Percentiles rank a stretch among this genome's conserved stretches.
Evolutionary conservation across 1,140 invertebrate genomes (phyloP).

Genomic region (Anadara kagoshimensis): DNA sequence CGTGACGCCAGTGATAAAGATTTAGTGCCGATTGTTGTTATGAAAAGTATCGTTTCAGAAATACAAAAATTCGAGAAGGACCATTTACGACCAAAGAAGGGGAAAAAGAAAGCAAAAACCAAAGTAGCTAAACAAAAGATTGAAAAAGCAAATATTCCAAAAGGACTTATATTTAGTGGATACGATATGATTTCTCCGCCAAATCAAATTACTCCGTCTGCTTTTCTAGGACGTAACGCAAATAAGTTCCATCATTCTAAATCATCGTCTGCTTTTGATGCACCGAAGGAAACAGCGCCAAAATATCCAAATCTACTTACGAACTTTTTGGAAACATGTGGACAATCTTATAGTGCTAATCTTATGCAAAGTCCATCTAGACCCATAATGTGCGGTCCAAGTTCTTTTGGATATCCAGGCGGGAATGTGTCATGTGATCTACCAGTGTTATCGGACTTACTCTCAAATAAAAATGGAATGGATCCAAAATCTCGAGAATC

Average conservation of each 20-base stretch:
- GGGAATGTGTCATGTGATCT: slow-evolving; percentile 32
- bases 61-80: slow-evolving; percentile 63
- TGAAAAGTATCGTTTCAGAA: slow-evolving; percentile 65
- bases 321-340: slow-evolving; percentile 18
- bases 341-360: slow-evolving; percentile 15
- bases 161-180: slow-evolving; percentile 38
- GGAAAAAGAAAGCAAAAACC: slow-evolving; percentile 55
- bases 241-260: slow-evolving; percentile 60
- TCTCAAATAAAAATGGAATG: slow-evolving; percentile 21
- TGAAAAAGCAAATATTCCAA: slow-evolving; percentile 28
- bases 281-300: slow-evolving; percentile 33
- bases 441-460: slow-evolving; percentile 49
- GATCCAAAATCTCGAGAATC: slow-evolving; percentile 25
- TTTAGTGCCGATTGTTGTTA: slow-evolving; percentile 60
- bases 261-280: slow-evolving; percentile 59
- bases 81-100: slow-evolving; percentile 55
- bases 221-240: slow-evolving; percentile 29
- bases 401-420: slow-evolving; percentile 7
- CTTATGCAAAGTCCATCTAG: slow-evolving; percentile 16
- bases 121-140: slow-evolving; percentile 44
- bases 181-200: slow-evolving; percentile 69
- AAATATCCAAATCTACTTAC: slow-evolving; percentile 12
- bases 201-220: slow-evolving; percentile 65
- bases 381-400: not conserved
- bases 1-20: slow-evolving; percentile 21